Evolutionary conservation across 2,888 invertebrate genomes (phyloP), one percentile per base, ranked within the genome.

Genomic region (Microplitis deprimator): DNA sequence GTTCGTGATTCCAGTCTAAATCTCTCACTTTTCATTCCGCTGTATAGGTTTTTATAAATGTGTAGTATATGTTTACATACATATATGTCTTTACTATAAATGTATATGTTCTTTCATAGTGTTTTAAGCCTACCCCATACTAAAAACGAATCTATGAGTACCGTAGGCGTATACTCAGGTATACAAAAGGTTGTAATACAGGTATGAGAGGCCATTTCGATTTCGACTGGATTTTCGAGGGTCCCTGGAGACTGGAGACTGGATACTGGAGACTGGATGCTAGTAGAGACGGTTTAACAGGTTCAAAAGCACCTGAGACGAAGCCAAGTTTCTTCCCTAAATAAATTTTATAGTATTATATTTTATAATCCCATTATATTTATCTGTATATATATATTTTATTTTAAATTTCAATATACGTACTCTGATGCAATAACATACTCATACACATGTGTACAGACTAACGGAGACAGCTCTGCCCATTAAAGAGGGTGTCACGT

Each of bases 401-500:
- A 69, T 74, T 29, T 29, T 29, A 50, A 13, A 50, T 50, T 50
- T 50, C 50, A 50, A 50, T 50, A 50, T 50, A 68, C 75, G 64
- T 80, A 75, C 77, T 20, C 50, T 50, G 50, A 50, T 50, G 50
- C 50, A 50, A 50, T 50, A 29, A 29, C 29, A 29, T 3, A 29
- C 29, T 29, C 29, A 29, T 29, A 29, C 50, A 50, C 50, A 50
- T 13, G 50, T 50, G 8, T 50, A 13, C 13, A 50, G 50, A 50
- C 50, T 50, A 13, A 50, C 50, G 75, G 71, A 29, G 73, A 29
- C 77, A 82, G 81, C 81, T 81, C 80, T 81, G 78, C 81, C 82
- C 81, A 82, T 83, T 82, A 80, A 81, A 20, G 76, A 39, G 76
- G 78, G 79, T 80, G 82, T 80, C 81, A 79, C 77, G 79, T 83